Evolutionary conservation across 2,113 vertebrate species (phyloP), one percentile per base, ranked within the genome.

Genomic region (Ptilorrhoa leucosticta): DNA sequence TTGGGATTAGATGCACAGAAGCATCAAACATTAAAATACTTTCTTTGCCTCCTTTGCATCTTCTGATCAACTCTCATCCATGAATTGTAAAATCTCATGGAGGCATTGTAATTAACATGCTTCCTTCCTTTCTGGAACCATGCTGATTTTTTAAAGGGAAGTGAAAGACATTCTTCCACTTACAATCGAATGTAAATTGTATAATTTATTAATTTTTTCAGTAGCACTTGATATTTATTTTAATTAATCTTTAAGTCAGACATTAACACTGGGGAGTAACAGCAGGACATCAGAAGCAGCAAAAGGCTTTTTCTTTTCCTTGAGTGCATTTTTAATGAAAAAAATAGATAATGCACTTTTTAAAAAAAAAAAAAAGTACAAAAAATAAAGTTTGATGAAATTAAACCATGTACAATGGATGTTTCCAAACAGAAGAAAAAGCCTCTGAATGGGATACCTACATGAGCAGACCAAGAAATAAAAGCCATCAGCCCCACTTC

Each of bases 151-250:
- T 90, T 94, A 95, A 96, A 97, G 92, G 93, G 84, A 96, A 96
- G 90, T 28, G 27, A 53, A 87, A 97, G 90, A 20, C 89, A 96
- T 94, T 96, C 82, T 96, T 96, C 95, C 93, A 96, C 94, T 97
- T 96, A 93, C 93, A 96, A 94, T 95, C 0, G 84, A 96, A 97
- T 94, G 94, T 82, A 96, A 97, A 97, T 95, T 95, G 89, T 96
- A 93, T 95, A 82, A 95, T 93, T 97, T 94, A 97, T 97, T 97
- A 96, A 97, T 97, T 96, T 97, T 97, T 97, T 97, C 93, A 96
- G 93, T 69, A 96, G 94, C 89, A 97, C 97, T 97, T 97, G 96
- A 97, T 97, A 97, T 97, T 97, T 97, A 97, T 96, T 96, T 97
- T 97, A 97, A 97, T 97, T 97, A 97, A 94, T 97, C 92, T 95